Percentiles rank a stretch among this genome's conserved stretches.
These are phyloP conservation scores for Aphelenchoides bicaudatus DNA, from an alignment of 2,888 invertebrate species.

Conservation along the genomic window DNA sequence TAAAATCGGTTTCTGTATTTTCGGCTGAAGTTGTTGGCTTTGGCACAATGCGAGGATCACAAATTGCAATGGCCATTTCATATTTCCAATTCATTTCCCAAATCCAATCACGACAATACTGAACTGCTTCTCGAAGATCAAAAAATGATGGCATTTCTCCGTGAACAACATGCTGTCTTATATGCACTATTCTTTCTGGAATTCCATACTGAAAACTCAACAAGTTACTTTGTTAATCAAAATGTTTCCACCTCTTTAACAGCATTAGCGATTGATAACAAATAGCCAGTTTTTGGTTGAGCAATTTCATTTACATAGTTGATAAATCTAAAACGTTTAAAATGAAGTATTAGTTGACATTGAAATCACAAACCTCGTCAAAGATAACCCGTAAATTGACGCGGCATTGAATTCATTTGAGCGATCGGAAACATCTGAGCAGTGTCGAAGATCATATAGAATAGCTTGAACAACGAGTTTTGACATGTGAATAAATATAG, in stretches of 20 bases:
- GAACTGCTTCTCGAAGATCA: constrained; percentile 21
- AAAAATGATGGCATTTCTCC: constrained; percentile 10
- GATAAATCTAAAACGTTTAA: constrained; percentile 28
- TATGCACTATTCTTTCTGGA: constrained; percentile 11
- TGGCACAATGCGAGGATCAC: background rate
- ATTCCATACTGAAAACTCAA: constrained; percentile 7
- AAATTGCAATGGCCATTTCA: constrained; percentile 3
- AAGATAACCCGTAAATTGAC: background rate
- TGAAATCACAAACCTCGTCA: constrained; percentile 11
- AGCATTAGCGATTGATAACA: constrained; percentile 26
- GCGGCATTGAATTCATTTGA: constrained; percentile 2
- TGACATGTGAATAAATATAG: constrained; percentile 29
- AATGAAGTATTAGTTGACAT: background rate
- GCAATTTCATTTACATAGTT: constrained; percentile 34
- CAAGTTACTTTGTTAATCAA: background rate
- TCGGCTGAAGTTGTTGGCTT: background rate
- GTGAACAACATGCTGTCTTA: constrained; percentile 17
- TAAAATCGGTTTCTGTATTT: too few species aligned
- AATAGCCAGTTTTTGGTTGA: constrained; percentile 19
- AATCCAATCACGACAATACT: constrained; percentile 32
- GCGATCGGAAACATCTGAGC: background rate
- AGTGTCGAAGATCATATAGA: constrained; percentile 18
- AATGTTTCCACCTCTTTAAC: constrained; percentile 23
- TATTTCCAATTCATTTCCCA: constrained; percentile 18
- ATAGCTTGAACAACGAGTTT: constrained; percentile 23